These are phyloP conservation scores for Euclidia mi DNA, from an alignment of 2,888 invertebrate species.

Conservation along the genomic window DNA sequence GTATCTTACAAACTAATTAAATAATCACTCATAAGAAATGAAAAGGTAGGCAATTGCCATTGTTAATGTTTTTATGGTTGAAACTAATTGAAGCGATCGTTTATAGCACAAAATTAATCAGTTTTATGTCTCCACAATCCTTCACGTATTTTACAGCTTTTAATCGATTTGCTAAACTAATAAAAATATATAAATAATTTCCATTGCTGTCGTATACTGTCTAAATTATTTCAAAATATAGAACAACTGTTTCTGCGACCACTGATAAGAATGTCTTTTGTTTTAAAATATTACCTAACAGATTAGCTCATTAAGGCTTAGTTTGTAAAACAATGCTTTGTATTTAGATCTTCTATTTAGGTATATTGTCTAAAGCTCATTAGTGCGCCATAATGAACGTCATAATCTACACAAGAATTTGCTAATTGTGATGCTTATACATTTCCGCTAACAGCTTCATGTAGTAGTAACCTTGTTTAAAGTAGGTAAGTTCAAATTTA, in stretches of 20 bases:
- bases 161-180: conserved; percentile 17
- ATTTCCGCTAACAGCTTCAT: conserved; percentile 21
- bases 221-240: conserved; percentile 15
- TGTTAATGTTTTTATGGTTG: conserved; percentile 16
- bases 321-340: conserved; percentile 19
- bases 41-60: conserved; percentile 20
- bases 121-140: conserved; percentile 18
- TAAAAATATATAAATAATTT: conserved; percentile 21
- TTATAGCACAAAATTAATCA: conserved; percentile 25
- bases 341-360: conserved; percentile 2
- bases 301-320: conserved; percentile 15
- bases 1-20: conserved; percentile 3
- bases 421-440: conserved; percentile 13
- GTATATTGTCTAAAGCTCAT: conserved; percentile 14
- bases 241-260: conserved; percentile 17
- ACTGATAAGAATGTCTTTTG: conserved; percentile 22
- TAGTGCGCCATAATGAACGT: not conserved
- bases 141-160: conserved; percentile 12
- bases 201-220: not conserved
- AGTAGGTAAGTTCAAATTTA: conserved; percentile 18
- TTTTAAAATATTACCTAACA: conserved; percentile 10
- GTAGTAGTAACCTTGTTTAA: conserved; percentile 30
- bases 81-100: conserved; percentile 21
- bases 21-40: conserved; percentile 7
- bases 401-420: conserved; percentile 8